A percentile compares a stretch with the other conserved stretches of the same genome.
phyloP scores from a whole-genome alignment of 1,140 invertebrate species.

The Caenorhabditis remanei region DNA sequence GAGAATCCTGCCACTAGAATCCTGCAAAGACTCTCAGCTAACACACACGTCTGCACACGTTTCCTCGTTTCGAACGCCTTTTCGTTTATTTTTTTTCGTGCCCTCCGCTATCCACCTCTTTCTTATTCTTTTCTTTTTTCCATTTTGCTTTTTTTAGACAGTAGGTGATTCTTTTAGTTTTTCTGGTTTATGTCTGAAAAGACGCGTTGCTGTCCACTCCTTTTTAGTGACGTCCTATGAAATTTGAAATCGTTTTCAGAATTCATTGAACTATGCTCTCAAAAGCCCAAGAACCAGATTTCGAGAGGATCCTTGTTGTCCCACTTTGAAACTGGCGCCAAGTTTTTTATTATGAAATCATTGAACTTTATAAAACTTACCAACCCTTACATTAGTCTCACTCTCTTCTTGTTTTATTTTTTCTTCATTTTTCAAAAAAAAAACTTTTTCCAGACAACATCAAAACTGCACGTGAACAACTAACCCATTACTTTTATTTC shows the following conservation, averaged over 20 bases:
- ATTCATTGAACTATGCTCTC: constrained; percentile 35
- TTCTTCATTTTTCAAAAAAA: background rate
- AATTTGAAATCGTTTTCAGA: constrained; percentile 48
- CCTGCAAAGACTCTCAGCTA: background rate
- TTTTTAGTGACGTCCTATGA: constrained; percentile 26
- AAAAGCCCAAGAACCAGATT: constrained; percentile 1
- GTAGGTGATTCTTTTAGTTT: background rate
- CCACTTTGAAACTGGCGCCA: background rate
- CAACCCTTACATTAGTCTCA: background rate
- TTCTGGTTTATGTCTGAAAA: background rate
- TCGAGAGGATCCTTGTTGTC: background rate
- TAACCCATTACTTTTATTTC: background rate
- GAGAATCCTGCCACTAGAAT: background rate
- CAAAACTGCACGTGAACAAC: too few relatives aligned
- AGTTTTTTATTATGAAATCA: too few relatives aligned
- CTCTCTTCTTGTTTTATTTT: background rate
- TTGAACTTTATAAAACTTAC: too few relatives aligned
- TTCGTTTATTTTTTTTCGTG: constrained; percentile 12
- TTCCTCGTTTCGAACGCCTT: constrained; percentile 53
- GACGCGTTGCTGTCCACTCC: background rate
- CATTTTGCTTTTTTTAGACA: background rate
- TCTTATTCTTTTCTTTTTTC: constrained; percentile 3
- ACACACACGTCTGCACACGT: constrained; percentile 21
- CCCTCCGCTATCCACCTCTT: too few relatives aligned
- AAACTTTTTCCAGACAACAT: background rate